Base-by-base conservation (phyloP, 2,113 vertebrate genomes). In the Scomber japonicus region DNA sequence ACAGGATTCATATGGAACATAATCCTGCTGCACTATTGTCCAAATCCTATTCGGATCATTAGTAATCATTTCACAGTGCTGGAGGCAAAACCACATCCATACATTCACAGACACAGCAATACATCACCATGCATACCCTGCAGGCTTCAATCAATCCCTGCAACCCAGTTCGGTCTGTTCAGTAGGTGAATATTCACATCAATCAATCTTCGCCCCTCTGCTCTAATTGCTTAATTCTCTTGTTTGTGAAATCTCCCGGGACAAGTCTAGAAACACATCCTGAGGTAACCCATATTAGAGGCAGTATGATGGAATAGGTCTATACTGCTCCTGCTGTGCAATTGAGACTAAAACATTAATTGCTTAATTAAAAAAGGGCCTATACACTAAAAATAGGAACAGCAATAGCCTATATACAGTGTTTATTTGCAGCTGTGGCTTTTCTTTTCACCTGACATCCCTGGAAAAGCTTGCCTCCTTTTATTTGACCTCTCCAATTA, bases 21-120 rank as follows among this genome's bases (percentile, higher is more conserved):
- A 90, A 92, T 89, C 91, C 86, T 71, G 75, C 64, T 74, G 76
- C 77, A 60, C 84, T 81, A 78, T 80, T 74, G 84, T 85, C 75
- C 78, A 87, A 91, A 93, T 87, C 81, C 78, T 87, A 46, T 48
- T 81, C 80, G 82, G 87, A 88, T 92, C 90, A 85, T 92, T 92
- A 86, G 75, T 89, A 88, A 92, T 92, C 79, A 80, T 89, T 86
- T 91, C 78, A 77, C 82, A 79, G 81, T 57, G 82, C 86, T 50
- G 57, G 60, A 83, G 76, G 86, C 55, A 74, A 80, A 89, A 72
- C 62, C 24, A 57, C 30, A 4, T 75, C 85, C 67, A 82, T 85
- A 78, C 83, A 80, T 80, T 76, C 53, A 69, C 75, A 75, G 76
- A 88, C 71, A 87, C 11, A 10, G 63, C 68, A 71, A 85, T 88